Percentiles rank a stretch among this genome's conserved stretches.
Conservation (phyloP, 2,888 invertebrate species). For the Elmis aenea region DNA sequence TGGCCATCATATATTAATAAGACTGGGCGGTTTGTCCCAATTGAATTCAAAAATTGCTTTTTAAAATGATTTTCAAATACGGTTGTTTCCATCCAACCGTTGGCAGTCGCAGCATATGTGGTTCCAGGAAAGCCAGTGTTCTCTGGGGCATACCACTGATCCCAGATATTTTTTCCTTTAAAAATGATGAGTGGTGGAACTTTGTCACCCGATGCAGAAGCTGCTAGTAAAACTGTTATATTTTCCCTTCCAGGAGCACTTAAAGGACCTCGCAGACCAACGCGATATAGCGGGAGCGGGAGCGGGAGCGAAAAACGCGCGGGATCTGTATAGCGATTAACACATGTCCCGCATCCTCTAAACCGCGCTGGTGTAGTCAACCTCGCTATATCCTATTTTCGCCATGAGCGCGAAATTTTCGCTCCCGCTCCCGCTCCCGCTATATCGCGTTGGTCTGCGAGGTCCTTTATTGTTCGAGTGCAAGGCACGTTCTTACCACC, state of each 20-base stretch:
- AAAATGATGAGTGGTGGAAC: slow-evolving; percentile 35
- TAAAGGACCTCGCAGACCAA: too few relatives aligned
- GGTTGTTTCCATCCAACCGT: slow-evolving; percentile 36
- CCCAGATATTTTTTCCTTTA: slow-evolving; percentile 38
- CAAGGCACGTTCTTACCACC: slow-evolving; percentile 9
- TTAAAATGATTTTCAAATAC: slow-evolving; percentile 28
- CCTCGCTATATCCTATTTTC: too few relatives aligned
- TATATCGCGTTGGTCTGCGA: too few relatives aligned
- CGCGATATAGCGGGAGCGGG: too few relatives aligned
- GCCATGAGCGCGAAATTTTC: too few relatives aligned
- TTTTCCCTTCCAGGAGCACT: slow-evolving; percentile 35
- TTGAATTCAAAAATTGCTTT: slow-evolving; percentile 20
- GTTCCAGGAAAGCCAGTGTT: slow-evolving; percentile 27
- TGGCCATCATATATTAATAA: slow-evolving; percentile 24
- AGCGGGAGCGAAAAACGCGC: too few relatives aligned
- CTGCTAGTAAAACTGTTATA: slow-evolving; percentile 29
- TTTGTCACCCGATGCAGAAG: slow-evolving; percentile 30
- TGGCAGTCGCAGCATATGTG: slow-evolving; percentile 31
- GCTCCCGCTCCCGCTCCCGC: too few relatives aligned
- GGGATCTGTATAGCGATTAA: too few relatives aligned
- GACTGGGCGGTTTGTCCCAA: slow-evolving; percentile 24
- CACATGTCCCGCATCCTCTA: too few relatives aligned
- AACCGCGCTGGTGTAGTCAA: too few relatives aligned
- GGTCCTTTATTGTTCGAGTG: background rate
- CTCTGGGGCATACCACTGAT: slow-evolving; percentile 32